Base-by-base conservation (phyloP, 2,113 vertebrate genomes). In the Thamnaconus septentrionalis region DNA sequence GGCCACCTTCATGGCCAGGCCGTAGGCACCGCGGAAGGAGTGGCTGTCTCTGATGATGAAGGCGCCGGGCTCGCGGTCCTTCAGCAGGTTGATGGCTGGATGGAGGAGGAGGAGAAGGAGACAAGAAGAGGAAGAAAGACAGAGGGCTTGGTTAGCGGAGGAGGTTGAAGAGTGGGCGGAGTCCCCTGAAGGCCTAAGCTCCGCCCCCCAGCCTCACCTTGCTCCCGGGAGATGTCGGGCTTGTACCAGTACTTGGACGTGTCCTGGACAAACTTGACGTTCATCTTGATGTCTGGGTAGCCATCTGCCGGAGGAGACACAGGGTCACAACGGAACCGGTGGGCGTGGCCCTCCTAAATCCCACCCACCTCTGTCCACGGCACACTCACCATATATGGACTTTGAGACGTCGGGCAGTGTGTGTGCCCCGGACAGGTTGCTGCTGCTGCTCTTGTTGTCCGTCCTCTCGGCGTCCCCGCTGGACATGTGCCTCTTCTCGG, bases 211-310 rank as follows among this genome's bases (percentile, higher is more conserved):
- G 5, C 3, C 89, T 68, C 65, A 99, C 97, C 96, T 90, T 99
- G 96, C 75, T 99, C 97, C 78, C 97, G 91, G 79, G 96, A 95
- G 84, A 99, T 99, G 56, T 98, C 97, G 0, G 96, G 94, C 65
- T 99, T 99, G 90, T 99, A 99, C 97, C 97, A 99, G 88, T 91
- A 99, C 87, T 95, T 98, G 60, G 96, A 97, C 5, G 97, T 99
- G 83, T 99, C 97, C 90, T 99, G 97, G 44, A 99, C 97, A 91
- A 99, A 99, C 83, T 98, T 99, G 61, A 99, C 94, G 0, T 94
- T 96, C 64, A 97, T 94, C 85, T 93, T 93, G 1, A 95, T 96
- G 87, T 99, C 97, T 0, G 96, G 96, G 78, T 94, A 97, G 56
- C 93, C 91, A 57, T 99, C 97, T 95, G 86, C 60, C 69, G 56